Evolutionary conservation across 2,888 invertebrate genomes (phyloP), one percentile per base, ranked within the genome.

Genomic region (Agonopterix alstromeriana): DNA sequence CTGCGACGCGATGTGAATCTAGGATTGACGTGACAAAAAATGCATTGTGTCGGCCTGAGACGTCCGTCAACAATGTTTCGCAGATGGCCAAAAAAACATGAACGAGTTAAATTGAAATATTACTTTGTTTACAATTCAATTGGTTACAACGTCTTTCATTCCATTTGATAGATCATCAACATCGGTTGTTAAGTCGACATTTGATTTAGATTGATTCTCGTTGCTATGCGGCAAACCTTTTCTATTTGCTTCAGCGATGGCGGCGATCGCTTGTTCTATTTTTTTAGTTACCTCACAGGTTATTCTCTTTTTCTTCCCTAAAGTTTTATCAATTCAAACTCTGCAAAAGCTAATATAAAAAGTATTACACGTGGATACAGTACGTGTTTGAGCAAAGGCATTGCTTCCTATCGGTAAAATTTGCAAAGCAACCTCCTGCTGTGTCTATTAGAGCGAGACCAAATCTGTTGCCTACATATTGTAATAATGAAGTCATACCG

Each of bases 401-500:
- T 42, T 48, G 41, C n/a, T 43, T n/a, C 10, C 11, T 38, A 42
- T 44, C 41, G 41, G 44, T 36, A 42, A 49, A 56, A 54, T 61
- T 58, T 56, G 58, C 57, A 58, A 61, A 60, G 61, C 56, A 52
- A 53, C 57, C 67, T 64, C 74, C 67, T 50, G 65, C 68, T 67
- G 73, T 48, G 73, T 35, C 51, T 63, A 58, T 43, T 60, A 53
- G 63, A 66, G 67, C 71, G 65, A 36, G 10, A 17, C 41, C 36
- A 47, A 60, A 61, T 61, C 60, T 63, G 60, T 50, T 58, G 55
- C 52, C 55, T 55, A 52, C 53, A 58, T 60, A 62, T 62, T 60
- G 63, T 61, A 55, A 57, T 58, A 58, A 63, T 77, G 73, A 71
- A 68, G 72, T 76, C 73, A 73, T 55, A 54, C 47, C 48, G 48